Base-by-base conservation (phyloP, 2,888 invertebrate genomes). In the Unio delphinus region DNA sequence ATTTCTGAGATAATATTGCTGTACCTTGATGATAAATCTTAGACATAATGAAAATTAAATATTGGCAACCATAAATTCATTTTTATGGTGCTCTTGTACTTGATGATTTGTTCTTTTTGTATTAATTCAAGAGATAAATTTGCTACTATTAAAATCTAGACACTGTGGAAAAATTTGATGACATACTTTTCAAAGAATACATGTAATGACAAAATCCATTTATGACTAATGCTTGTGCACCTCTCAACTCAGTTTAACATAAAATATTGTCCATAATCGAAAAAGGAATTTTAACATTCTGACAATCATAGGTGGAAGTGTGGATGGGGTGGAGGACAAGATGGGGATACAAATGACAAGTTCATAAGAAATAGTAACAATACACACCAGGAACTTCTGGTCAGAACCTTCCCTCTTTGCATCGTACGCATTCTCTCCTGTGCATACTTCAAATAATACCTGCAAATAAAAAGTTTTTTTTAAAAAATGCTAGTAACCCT, bases 361-460 rank as follows among this genome's bases (percentile, higher is more conserved):
- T 28, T 6, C 45, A 66, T n/a, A 30, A 23, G n/a, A 63, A 61
- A 23, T 18, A n/a, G 18, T 54, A 23, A 45, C 18, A 26, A 57
- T 26, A 84, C 90, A 90, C 87, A 93, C 92, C 89, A 93, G 90
- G 72, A 79, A 82, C 66, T 76, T 89, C 91, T 92, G 92, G 70
- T 92, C 91, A 3, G 63, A 56, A 15, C 78, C 77, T 71, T 86
- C 85, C 74, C 93, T 90, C 61, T 90, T 89, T 67, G 91, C 90
- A 80, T 94, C 93, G 76, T 92, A 92, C 0, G 94, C 93, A 66
- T 92, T 91, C 64, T 94, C 89, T 6, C 94, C 94, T 55, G 95
- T 95, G 59, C 95, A 87, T 26, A 95, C 86, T 89, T 95, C 95
- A 60, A 94, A 88, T 26, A 95, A 85, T 1, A 95, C 90, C 91